Conservation (phyloP, 2,113 vertebrate genomes). For the Plotosus lineatus region DNA sequence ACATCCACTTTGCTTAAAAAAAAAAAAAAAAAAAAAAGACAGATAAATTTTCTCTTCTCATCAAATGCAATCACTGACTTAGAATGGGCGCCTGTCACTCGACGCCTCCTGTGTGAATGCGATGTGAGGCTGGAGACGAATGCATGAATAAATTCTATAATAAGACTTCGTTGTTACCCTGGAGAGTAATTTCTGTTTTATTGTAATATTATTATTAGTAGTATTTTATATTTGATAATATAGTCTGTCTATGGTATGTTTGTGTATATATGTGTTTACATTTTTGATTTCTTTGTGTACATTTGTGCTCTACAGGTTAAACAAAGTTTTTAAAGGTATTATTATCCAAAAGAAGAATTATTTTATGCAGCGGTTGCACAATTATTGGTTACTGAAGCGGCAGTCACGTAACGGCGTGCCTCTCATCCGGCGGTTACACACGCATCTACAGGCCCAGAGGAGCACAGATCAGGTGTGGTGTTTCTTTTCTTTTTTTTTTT, state of each 20-base stretch:
- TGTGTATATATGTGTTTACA: too few species aligned
- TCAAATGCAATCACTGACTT: too few species aligned
- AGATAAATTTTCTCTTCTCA: too few species aligned
- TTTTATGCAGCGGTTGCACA: constrained; percentile 95
- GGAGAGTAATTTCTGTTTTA: not conserved
- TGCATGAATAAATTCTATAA: not conserved
- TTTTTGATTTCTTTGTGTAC: not conserved
- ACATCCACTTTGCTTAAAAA: too few species aligned
- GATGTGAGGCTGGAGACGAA: too few species aligned
- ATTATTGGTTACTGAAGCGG: constrained; percentile 94
- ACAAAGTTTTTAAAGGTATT: constrained; percentile 90
- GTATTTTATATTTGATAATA: too few species aligned
- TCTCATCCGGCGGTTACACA: constrained; percentile 88
- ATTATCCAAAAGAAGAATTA: constrained; percentile 91
- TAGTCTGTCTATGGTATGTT: too few species aligned
- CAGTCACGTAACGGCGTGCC: constrained; percentile 93
- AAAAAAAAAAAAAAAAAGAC: too few species aligned
- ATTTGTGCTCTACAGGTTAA: constrained; percentile 77
- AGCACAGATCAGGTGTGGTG: constrained; percentile 82
- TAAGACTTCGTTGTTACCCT: not conserved
- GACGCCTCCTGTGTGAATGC: too few species aligned
- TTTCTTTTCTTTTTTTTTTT: not conserved
- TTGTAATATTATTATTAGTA: not conserved
- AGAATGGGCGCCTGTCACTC: too few species aligned
- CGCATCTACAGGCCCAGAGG: constrained; percentile 85